A percentile compares a stretch with the other conserved stretches of the same genome.
Evolutionary conservation across 2,888 invertebrate species (phyloP).

Genomic region (Choreutis nemorana): DNA sequence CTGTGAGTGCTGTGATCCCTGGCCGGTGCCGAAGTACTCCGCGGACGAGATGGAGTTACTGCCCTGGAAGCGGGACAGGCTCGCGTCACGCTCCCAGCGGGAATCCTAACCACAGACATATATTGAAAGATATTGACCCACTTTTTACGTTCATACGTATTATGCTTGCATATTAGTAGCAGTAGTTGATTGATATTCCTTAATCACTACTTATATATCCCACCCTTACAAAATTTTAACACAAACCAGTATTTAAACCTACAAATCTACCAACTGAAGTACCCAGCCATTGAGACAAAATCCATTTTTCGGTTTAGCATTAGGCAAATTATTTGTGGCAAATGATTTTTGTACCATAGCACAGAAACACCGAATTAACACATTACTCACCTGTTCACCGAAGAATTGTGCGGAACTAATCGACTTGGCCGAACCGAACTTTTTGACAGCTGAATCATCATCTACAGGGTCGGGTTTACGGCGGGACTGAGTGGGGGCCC

Average conservation of each 20-base stretch:
- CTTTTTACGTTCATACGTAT: neutral
- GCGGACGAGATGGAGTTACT: constrained; percentile 95
- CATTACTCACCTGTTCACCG: constrained; percentile 67
- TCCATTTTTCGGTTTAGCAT: too few species aligned
- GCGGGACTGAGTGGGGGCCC: constrained; percentile 10
- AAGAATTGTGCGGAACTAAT: constrained; percentile 99
- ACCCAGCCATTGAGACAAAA: neutral
- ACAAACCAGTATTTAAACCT: neutral
- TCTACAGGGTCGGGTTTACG: constrained; percentile 23
- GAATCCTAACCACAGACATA: constrained; percentile 53
- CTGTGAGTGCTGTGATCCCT: constrained; percentile 23
- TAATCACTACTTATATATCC: too few species aligned
- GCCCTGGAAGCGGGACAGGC: constrained; percentile 86
- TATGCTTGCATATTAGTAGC: neutral
- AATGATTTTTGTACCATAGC: too few species aligned
- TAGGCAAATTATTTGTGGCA: too few species aligned
- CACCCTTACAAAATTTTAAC: too few species aligned
- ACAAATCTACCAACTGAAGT: neutral
- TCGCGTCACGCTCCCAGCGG: constrained; percentile 59
- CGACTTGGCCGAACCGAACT: constrained; percentile 96
- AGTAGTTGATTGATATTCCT: too few species aligned
- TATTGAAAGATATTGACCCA: too few species aligned
- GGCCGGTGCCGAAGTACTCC: constrained; percentile 83
- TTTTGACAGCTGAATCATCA: constrained; percentile 87
- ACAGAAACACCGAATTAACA: neutral